Base-by-base conservation (phyloP, 1,140 invertebrate genomes). In the Stegodyphus mimosarum region DNA sequence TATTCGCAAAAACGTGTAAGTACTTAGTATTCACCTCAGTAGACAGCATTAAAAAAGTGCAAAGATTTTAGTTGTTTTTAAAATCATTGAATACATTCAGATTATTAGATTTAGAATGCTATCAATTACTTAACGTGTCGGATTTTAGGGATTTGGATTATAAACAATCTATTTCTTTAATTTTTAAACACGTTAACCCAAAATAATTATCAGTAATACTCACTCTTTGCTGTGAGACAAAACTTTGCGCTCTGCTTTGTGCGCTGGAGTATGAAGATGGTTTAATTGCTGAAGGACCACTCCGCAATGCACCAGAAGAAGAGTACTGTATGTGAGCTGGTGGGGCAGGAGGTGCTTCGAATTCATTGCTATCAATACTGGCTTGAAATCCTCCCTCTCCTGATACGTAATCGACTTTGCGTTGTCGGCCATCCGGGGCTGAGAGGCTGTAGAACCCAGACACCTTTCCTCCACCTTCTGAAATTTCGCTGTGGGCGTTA, bases 321-420 rank as follows among this genome's bases (percentile, higher is more conserved):
- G 50, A 72, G 50, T 83, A 81, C 10, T 63, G 53, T 4, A 83
- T 85, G 55, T 86, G 17, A 7, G 87, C 87, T 1, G 87, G 87
- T 72, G 75, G 74, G 9, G 86, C 83, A 33, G 72, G 77, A n/a
- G 81, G 81, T 50, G 87, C 87, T 7, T 78, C 87, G 9, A 83
- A 83, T 67, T 87, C 87, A 17, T 87, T 87, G 4, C 77, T 87
- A 10, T 86, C 74, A 15, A 87, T 67, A 55, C 72, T 72, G 9
- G 87, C 87, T n/a, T 71, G 84, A 53, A 86, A 87, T 15, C 87
- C 87, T 6, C 60, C 67, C 18, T 33, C 49, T 2, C 75, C 87
- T 13, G 87, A 77, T 2, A 77, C 76, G 48, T 87, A 87, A 9
- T 87, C 85, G 0, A 87, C 87, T 48, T 86, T 51, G 55, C 83